Evolutionary conservation across 2,888 invertebrate genomes (phyloP).

Genomic region (Elegia similella): DNA sequence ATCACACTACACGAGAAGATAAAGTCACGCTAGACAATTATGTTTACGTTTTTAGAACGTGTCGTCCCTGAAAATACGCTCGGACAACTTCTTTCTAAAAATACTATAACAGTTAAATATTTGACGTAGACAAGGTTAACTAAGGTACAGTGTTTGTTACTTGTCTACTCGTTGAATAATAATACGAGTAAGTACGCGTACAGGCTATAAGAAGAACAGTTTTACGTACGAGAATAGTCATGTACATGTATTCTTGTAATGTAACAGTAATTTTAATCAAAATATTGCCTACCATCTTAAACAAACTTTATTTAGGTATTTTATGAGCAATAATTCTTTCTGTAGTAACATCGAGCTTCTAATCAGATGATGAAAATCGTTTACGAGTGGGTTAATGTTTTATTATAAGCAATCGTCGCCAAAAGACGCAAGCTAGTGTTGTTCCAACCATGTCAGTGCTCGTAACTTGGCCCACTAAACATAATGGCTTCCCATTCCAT

Average conservation of each 20-base stretch:
- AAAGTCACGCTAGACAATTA: not conserved
- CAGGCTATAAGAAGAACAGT: too few relatives aligned
- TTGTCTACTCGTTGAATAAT: too few relatives aligned
- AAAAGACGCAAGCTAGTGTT: conserved; percentile 9
- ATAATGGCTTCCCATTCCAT: conserved; percentile 40
- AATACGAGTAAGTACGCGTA: too few relatives aligned
- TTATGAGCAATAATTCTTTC: conserved; percentile 19
- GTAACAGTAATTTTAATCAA: not conserved
- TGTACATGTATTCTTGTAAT: too few relatives aligned
- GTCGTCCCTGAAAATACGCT: not conserved
- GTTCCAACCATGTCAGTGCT: conserved; percentile 12
- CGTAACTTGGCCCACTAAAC: conserved; percentile 35
- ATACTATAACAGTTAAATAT: not conserved
- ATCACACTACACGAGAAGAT: conserved; percentile 4
- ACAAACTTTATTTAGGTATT: not conserved
- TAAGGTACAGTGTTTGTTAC: too few relatives aligned
- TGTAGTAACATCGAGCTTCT: conserved; percentile 21
- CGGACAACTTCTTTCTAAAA: conserved; percentile 1
- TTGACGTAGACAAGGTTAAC: too few relatives aligned
- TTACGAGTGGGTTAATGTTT: conserved; percentile 29
- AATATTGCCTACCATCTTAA: not conserved
- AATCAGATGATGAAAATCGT: conserved; percentile 26
- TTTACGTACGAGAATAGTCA: too few relatives aligned
- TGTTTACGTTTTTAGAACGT: not conserved
- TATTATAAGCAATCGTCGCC: conserved; percentile 21